Conservation (phyloP, 2,888 invertebrate species). For the Saturnia pavonia region DNA sequence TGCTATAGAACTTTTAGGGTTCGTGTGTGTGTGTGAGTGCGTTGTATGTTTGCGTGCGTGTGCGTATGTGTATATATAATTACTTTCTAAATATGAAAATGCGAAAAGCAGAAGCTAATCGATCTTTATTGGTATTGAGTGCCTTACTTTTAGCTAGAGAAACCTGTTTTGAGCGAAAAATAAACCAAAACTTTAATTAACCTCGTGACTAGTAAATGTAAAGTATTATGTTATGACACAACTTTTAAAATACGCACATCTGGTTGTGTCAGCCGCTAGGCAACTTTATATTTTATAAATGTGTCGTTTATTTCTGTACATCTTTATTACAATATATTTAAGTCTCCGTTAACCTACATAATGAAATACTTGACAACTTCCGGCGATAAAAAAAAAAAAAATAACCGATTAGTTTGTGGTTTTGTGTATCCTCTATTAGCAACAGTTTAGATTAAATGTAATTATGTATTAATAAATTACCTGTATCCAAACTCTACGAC, state of each 20-base stretch:
- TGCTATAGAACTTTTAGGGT: neutral
- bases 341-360: slow-evolving; percentile 2
- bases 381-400: neutral
- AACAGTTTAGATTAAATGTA: neutral
- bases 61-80: no score
- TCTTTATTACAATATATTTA: neutral
- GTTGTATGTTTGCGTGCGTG: no score
- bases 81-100: neutral
- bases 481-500: neutral
- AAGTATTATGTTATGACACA: neutral
- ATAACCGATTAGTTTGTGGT: neutral
- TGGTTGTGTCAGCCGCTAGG: neutral
- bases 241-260: slow-evolving; percentile 3
- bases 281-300: neutral
- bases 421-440: neutral
- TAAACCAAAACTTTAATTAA: neutral
- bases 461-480: neutral
- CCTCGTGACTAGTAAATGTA: neutral
- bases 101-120: neutral
- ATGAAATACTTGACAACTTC: slow-evolving; percentile 4
- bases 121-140: neutral
- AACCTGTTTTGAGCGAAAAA: neutral
- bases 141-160: neutral
- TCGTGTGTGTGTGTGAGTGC: no score
- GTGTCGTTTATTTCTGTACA: neutral